Evolutionary conservation across 2,797 vertebrate species (phyloP).

Genomic region (Pangasius djambal): DNA sequence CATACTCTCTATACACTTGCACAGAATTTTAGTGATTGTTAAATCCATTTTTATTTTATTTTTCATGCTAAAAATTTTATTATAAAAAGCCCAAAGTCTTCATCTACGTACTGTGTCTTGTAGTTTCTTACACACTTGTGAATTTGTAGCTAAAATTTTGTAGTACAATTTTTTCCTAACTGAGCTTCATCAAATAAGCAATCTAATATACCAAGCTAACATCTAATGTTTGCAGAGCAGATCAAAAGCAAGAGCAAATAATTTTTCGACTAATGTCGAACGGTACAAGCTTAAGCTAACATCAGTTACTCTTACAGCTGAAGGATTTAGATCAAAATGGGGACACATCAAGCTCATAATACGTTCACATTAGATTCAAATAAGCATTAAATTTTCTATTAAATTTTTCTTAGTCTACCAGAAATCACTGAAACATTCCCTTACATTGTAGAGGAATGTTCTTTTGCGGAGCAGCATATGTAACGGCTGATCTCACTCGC

Average conservation of each 20-base stretch:
- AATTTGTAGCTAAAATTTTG: not conserved
- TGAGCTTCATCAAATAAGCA: not conserved
- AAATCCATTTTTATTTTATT: not conserved
- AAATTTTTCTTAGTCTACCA: not conserved
- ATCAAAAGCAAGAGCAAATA: not conserved
- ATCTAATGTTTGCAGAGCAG: not conserved
- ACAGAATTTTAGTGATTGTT: not conserved
- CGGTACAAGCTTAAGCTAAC: not conserved
- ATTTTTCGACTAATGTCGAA: not conserved
- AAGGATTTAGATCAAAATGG: not conserved
- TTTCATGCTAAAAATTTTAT: not conserved
- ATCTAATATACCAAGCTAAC: not conserved
- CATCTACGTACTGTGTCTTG: not conserved
- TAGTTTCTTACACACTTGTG: not conserved
- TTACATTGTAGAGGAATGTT: not conserved
- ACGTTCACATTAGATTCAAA: not conserved
- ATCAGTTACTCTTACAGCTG: not conserved
- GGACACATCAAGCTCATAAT: not conserved
- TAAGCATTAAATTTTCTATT: not conserved
- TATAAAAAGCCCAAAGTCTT: not conserved
- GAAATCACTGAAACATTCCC: not conserved
- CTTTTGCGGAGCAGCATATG: constrained; percentile 5
- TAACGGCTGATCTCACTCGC: not conserved
- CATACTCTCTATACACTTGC: not conserved
- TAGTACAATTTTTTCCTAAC: not conserved